Percentiles rank a stretch among this genome's conserved stretches.
Conservation (phyloP, 2,888 invertebrate genomes). For the Phengaris arion region DNA sequence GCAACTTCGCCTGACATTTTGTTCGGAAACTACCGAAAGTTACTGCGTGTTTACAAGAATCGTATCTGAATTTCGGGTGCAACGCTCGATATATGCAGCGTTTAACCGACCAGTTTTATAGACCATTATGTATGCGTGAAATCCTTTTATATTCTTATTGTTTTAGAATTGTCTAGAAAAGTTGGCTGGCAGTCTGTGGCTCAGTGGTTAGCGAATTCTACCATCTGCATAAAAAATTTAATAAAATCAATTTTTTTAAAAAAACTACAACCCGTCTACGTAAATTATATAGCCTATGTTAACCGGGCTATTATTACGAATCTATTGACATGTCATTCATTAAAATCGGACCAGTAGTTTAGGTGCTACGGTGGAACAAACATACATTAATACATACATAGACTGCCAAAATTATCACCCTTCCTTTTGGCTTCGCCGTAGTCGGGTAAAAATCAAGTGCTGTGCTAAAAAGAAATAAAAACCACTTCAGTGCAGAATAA, state of each 20-base stretch:
- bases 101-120: constrained; percentile 42
- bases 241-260: too few species aligned
- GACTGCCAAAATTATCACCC: too few species aligned
- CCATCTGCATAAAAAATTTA: too few species aligned
- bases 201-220: too few species aligned
- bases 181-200: background rate
- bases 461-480: background rate
- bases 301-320: too few species aligned
- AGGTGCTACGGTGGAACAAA: too few species aligned
- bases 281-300: too few species aligned
- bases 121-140: constrained; percentile 37
- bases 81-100: constrained; percentile 39
- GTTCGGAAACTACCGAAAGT: constrained; percentile 56
- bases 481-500: background rate
- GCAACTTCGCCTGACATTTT: constrained; percentile 58
- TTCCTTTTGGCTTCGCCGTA: too few species aligned
- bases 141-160: constrained; percentile 18
- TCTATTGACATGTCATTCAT: too few species aligned
- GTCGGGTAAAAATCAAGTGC: background rate
- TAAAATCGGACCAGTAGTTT: too few species aligned
- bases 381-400: too few species aligned
- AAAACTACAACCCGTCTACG: too few species aligned
- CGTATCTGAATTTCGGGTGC: constrained; percentile 36
- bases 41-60: constrained; percentile 47
- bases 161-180: constrained; percentile 14